Percentiles rank a stretch among this genome's conserved stretches.
Conservation (phyloP, 2,113 vertebrate species). For the Junco hyemalis region DNA sequence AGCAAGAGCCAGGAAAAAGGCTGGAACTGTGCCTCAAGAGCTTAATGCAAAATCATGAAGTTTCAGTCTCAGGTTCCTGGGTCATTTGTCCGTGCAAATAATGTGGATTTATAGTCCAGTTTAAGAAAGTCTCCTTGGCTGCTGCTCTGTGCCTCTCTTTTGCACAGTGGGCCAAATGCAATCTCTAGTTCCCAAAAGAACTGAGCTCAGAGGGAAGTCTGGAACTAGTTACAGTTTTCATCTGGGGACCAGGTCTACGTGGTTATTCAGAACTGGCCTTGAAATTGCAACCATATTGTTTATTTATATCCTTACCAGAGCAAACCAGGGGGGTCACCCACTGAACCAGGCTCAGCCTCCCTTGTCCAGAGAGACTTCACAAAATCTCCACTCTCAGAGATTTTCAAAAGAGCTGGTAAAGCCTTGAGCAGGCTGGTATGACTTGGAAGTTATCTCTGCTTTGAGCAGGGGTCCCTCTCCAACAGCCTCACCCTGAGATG, state of each 20-base stretch:
- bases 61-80: slow-evolving; percentile 44
- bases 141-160: neutral
- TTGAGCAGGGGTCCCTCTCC: neutral
- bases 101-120: slow-evolving; percentile 32
- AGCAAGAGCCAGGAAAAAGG: slow-evolving; percentile 45
- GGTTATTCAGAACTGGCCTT: neutral
- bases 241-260: neutral
- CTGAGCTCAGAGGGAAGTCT: neutral
- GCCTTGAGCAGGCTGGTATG: neutral
- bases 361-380: neutral
- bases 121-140: slow-evolving; percentile 42
- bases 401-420: neutral
- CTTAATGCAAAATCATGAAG: slow-evolving; percentile 44
- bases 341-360: neutral
- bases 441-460: neutral
- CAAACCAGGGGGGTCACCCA: neutral
- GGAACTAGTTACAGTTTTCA: neutral
- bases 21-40: slow-evolving; percentile 35
- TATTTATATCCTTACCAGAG: neutral
- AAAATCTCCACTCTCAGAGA: neutral
- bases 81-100: slow-evolving; percentile 38
- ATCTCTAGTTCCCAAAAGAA: neutral
- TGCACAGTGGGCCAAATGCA: neutral
- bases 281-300: neutral
- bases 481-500: neutral